These are phyloP conservation scores for Oreochromis aureus DNA, from an alignment of 2,113 vertebrate genomes.

Conservation along the genomic window DNA sequence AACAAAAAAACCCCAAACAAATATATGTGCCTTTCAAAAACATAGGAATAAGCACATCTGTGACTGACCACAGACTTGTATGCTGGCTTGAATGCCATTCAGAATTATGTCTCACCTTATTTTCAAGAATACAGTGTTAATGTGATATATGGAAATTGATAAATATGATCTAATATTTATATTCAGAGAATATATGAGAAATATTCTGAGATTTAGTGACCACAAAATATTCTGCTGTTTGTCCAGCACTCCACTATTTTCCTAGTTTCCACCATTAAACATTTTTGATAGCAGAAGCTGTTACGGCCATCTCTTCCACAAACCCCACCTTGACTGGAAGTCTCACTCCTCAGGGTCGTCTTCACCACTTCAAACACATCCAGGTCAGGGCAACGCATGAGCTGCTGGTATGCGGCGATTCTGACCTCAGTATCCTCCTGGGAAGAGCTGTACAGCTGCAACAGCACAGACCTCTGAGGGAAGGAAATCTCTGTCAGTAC, in stretches of 20 bases:
- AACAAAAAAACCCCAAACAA: not conserved
- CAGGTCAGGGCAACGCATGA: slow-evolving; percentile 78
- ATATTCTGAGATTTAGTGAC: not conserved
- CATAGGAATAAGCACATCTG: not conserved
- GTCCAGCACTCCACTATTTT: not conserved
- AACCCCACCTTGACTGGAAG: slow-evolving; percentile 81
- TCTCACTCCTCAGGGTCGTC: slow-evolving; percentile 72
- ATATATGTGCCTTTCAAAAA: not conserved
- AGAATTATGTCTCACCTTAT: not conserved
- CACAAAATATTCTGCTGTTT: not conserved
- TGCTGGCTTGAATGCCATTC: not conserved
- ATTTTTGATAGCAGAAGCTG: not conserved
- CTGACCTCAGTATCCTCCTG: slow-evolving; percentile 81
- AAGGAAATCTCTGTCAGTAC: slow-evolving; percentile 57
- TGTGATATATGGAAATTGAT: not conserved
- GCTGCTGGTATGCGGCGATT: slow-evolving; percentile 81
- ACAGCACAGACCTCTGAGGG: slow-evolving; percentile 72
- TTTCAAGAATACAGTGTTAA: not conserved
- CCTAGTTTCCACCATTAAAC: not conserved
- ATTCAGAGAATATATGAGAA: not conserved
- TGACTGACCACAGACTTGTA: not conserved
- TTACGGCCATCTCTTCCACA: not conserved
- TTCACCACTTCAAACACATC: slow-evolving; percentile 73
- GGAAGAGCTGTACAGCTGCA: slow-evolving; percentile 71
- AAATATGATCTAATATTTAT: not conserved